These are phyloP conservation scores for Ceyx margarethae DNA, from an alignment of 2,113 vertebrate genomes.

Conservation along the genomic window DNA sequence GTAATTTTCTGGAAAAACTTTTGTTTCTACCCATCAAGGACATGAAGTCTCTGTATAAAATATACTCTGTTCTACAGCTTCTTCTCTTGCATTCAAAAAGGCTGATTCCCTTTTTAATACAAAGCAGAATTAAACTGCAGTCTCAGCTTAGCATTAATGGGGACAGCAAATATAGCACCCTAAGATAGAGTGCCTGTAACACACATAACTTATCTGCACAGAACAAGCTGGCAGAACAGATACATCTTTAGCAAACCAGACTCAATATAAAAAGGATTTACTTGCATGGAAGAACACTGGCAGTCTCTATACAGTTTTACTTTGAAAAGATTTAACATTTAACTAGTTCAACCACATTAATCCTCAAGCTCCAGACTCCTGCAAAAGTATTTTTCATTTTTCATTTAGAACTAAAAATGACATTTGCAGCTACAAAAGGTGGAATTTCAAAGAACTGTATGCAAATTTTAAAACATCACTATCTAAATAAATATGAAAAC, in stretches of 20 bases:
- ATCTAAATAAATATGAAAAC: slow-evolving; percentile 44
- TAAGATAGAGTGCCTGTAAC: neutral
- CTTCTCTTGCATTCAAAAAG: neutral
- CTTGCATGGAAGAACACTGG: slow-evolving; percentile 41
- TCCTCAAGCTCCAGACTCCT: slow-evolving; percentile 26
- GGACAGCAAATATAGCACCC: slow-evolving; percentile 1
- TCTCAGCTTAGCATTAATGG: slow-evolving; percentile 23
- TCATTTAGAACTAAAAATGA: slow-evolving; percentile 29
- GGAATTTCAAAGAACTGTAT: slow-evolving; percentile 27
- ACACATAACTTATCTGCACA: slow-evolving; percentile 36
- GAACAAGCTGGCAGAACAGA: slow-evolving; percentile 44
- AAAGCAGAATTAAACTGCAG: slow-evolving; percentile 27
- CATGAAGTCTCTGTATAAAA: neutral
- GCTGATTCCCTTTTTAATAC: neutral
- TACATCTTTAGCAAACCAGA: slow-evolving; percentile 18
- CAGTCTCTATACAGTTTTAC: slow-evolving; percentile 31
- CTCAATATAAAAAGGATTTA: slow-evolving; percentile 64
- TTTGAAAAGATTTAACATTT: slow-evolving; percentile 66
- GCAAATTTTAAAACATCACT: slow-evolving; percentile 41
- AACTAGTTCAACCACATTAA: slow-evolving; percentile 53
- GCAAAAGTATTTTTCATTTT: slow-evolving; percentile 31
- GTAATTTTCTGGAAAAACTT: slow-evolving; percentile 3
- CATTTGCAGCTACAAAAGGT: slow-evolving; percentile 43
- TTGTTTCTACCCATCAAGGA: neutral
- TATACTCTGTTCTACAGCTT: neutral